These are phyloP conservation scores for Phyllotreta striolata DNA, from an alignment of 2,888 invertebrate genomes.

Conservation along the genomic window DNA sequence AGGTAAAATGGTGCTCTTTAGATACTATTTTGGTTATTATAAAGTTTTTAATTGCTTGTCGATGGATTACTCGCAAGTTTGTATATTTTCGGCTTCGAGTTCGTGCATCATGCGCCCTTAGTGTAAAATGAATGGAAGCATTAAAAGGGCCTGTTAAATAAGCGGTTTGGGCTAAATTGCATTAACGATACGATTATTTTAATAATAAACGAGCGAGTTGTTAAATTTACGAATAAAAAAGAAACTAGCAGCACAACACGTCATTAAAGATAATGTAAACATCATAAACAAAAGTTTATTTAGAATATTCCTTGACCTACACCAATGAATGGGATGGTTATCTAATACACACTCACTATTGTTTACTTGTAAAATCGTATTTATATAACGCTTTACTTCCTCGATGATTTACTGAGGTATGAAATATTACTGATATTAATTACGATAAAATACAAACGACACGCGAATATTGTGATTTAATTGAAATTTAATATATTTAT, in stretches of 20 bases:
- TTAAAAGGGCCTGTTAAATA: too few species aligned
- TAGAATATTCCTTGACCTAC: conserved; percentile 30
- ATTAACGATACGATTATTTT: too few species aligned
- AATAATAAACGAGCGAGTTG: not conserved
- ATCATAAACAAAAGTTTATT: conserved; percentile 30
- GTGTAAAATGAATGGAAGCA: too few species aligned
- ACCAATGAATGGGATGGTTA: conserved; percentile 29
- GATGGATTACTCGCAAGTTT: too few species aligned
- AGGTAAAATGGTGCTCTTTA: too few species aligned
- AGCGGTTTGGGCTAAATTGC: too few species aligned
- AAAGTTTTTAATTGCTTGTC: too few species aligned
- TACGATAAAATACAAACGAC: conserved; percentile 8
- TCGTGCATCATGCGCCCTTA: too few species aligned
- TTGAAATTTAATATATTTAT: too few species aligned
- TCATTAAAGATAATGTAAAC: conserved; percentile 25
- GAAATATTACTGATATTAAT: conserved; percentile 25
- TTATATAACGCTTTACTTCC: conserved; percentile 28
- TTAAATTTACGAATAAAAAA: conserved; percentile 14
- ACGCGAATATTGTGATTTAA: too few species aligned
- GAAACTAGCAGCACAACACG: conserved; percentile 1
- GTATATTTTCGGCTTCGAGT: too few species aligned
- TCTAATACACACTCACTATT: conserved; percentile 31
- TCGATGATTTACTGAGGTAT: conserved; percentile 23
- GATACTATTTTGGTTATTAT: too few species aligned
- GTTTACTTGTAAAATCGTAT: conserved; percentile 30